These are phyloP conservation scores for Drosophila lowei DNA, from an alignment of 1,140 invertebrate genomes.

Conservation along the genomic window DNA sequence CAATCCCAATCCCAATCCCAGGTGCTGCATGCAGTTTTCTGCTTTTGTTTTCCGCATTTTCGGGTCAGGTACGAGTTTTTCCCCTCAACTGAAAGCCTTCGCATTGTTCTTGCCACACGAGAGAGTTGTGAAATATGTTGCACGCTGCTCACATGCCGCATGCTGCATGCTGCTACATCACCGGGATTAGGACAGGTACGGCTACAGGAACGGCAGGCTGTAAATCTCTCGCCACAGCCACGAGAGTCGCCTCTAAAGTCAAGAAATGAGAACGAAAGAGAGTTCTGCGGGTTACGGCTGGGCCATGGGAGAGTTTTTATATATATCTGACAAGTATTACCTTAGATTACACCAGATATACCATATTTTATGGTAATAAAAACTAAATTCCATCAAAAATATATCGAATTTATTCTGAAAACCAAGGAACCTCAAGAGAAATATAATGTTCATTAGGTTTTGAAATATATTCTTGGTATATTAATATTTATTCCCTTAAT, in stretches of 20 bases:
- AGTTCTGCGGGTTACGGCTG: not conserved
- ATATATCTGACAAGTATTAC: too few species aligned
- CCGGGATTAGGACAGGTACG: constrained; percentile 47
- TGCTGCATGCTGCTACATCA: constrained; percentile 33
- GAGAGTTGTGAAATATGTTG: constrained; percentile 54
- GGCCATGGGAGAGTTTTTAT: too few species aligned
- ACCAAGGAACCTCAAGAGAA: too few species aligned
- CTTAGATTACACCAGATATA: too few species aligned
- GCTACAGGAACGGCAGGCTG: constrained; percentile 7
- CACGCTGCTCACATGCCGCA: constrained; percentile 17
- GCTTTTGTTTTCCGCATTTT: constrained; percentile 54
- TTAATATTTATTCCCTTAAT: too few species aligned
- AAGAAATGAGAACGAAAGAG: not conserved
- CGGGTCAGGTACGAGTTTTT: constrained; percentile 63
- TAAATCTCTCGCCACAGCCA: constrained; percentile 37
- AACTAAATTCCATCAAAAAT: too few species aligned
- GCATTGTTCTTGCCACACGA: constrained; percentile 56
- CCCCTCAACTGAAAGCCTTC: constrained; percentile 57
- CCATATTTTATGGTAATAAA: too few species aligned
- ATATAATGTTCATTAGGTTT: too few species aligned
- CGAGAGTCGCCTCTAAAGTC: constrained; percentile 34
- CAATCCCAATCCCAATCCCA: constrained; percentile 45
- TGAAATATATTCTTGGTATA: too few species aligned
- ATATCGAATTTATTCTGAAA: too few species aligned
- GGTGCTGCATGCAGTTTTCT: constrained; percentile 62